These are phyloP conservation scores for Phrynocephalus forsythii DNA, from an alignment of 2,797 vertebrate genomes.

Conservation along the genomic window DNA sequence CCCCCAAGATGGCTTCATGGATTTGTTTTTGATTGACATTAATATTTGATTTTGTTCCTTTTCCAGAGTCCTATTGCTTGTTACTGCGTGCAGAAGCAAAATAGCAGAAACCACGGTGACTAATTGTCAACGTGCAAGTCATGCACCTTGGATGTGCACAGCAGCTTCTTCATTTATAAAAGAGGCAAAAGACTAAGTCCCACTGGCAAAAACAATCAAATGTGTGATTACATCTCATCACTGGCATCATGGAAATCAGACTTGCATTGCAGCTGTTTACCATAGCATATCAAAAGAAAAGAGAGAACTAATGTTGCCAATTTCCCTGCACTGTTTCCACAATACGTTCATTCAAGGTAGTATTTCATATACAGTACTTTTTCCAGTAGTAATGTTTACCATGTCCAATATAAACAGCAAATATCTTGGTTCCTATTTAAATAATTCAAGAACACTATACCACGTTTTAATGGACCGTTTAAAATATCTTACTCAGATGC, in stretches of 20 bases:
- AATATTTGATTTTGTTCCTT: too few relatives aligned
- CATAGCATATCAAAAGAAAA: conserved; percentile 30
- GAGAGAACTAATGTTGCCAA: conserved; percentile 23
- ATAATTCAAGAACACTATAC: conserved; percentile 72
- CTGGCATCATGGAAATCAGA: neutral
- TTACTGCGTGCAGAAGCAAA: too few relatives aligned
- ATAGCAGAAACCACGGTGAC: too few relatives aligned
- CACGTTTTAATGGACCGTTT: conserved; percentile 70
- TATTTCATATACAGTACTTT: conserved; percentile 44
- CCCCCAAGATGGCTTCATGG: too few relatives aligned
- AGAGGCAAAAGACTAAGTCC: conserved; percentile 53
- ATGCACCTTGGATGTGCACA: conserved; percentile 35
- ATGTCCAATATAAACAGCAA: conserved; percentile 34
- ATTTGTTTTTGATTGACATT: too few relatives aligned
- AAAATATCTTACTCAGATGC: conserved; percentile 73
- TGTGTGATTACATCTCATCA: conserved; percentile 47
- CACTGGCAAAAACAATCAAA: conserved; percentile 7
- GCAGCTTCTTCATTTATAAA: conserved; percentile 65
- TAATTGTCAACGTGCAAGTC: too few relatives aligned
- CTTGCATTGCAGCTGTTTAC: conserved; percentile 10
- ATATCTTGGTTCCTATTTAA: conserved; percentile 69
- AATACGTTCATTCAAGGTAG: neutral
- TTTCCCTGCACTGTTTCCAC: neutral
- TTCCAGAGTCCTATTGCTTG: too few relatives aligned
- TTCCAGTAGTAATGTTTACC: conserved; percentile 54